A percentile compares a stretch with the other conserved stretches of the same genome.
Conservation (phyloP, 2,888 invertebrate genomes). For the Mesoligia furuncula region DNA sequence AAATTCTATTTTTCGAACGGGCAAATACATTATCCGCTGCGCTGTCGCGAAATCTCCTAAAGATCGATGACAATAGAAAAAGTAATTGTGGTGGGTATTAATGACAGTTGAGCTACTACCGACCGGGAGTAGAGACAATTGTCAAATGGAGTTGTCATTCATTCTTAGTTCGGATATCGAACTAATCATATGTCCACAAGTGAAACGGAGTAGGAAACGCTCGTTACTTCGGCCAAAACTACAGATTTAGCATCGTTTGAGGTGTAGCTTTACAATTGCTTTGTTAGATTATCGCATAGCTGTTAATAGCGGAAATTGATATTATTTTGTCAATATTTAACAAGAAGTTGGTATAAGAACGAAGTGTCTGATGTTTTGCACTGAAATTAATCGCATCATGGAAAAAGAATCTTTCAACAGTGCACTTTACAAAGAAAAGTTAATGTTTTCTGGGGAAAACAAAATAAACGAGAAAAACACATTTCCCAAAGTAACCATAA, state of each 20-base stretch:
- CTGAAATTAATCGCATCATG: neutral
- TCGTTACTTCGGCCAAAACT: too few relatives aligned
- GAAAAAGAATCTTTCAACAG: neutral
- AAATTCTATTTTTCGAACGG: too few relatives aligned
- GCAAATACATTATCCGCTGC: too few relatives aligned
- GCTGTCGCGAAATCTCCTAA: too few relatives aligned
- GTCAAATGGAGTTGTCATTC: too few relatives aligned
- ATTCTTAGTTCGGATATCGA: too few relatives aligned
- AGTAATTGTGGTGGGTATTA: too few relatives aligned
- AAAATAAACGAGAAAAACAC: conserved; percentile 18
- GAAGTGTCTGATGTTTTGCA: neutral
- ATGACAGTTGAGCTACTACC: too few relatives aligned
- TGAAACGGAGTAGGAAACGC: too few relatives aligned
- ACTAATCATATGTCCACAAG: too few relatives aligned
- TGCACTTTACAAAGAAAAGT: neutral
- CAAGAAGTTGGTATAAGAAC: neutral
- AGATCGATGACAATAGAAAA: too few relatives aligned
- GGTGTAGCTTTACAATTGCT: neutral
- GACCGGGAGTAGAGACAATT: too few relatives aligned
- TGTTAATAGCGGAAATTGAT: neutral
- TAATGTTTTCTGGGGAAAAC: neutral
- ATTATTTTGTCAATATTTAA: neutral
- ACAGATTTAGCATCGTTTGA: neutral
- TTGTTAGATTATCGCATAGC: neutral
- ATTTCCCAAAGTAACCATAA: conserved; percentile 39